Percentiles rank a stretch among this genome's conserved stretches.
Conservation (phyloP, 2,113 vertebrate species). For the Nerophis lumbriciformis region DNA sequence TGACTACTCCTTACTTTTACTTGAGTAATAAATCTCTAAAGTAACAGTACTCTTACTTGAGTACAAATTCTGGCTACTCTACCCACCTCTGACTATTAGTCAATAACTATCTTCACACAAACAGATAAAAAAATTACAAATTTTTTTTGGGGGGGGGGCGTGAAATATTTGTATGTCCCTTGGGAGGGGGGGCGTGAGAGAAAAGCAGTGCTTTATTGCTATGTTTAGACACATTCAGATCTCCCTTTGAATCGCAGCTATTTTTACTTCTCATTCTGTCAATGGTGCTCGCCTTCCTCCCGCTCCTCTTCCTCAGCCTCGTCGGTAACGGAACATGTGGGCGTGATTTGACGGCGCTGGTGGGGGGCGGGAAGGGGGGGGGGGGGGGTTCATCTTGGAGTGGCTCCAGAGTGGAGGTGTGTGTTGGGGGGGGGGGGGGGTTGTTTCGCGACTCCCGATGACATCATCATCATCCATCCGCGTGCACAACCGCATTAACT, state of each 20-base stretch:
- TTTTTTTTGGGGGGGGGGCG: no score
- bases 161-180: no score
- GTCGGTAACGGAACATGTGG: conserved; percentile 53
- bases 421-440: not conserved
- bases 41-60: no score
- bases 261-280: conserved; percentile 46
- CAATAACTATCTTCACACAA: no score
- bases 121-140: no score
- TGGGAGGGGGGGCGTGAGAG: no score
- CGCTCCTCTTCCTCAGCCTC: conserved; percentile 35
- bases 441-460: conserved; percentile 63
- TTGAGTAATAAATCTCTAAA: no score
- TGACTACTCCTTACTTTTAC: no score
- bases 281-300: conserved; percentile 46
- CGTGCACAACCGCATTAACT: conserved; percentile 52
- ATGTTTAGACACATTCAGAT: not conserved
- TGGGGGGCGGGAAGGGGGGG: conserved; percentile 3
- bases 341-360: conserved; percentile 25
- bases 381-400: conserved; percentile 34
- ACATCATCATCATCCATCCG: conserved; percentile 64
- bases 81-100: no score
- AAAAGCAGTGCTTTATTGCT: no score
- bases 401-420: conserved; percentile 36
- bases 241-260: conserved; percentile 7
- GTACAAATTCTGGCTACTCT: no score